phyloP scores from a whole-genome alignment of 1,140 invertebrate genomes.

The Stegodyphus dumicola region DNA sequence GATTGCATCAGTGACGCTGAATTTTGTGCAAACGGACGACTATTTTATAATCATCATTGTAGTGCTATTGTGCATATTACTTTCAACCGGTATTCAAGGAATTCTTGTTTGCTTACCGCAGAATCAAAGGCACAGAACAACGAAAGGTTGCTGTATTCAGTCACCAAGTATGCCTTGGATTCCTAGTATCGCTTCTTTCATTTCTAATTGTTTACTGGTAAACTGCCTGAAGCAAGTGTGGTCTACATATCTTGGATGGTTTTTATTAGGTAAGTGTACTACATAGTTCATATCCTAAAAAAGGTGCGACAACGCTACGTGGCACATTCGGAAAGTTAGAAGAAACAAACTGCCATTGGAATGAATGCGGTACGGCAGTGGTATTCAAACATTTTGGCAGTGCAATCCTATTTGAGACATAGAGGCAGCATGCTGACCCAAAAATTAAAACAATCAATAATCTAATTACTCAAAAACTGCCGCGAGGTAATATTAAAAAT shows the following conservation, averaged over 20 bases:
- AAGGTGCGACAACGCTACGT: too few species aligned
- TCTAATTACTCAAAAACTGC: too few species aligned
- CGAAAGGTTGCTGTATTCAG: neutral
- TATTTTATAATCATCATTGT: neutral
- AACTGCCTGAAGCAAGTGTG: conserved; percentile 21
- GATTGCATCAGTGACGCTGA: neutral
- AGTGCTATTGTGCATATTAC: conserved; percentile 1
- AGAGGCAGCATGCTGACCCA: too few species aligned
- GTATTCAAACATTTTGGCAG: too few species aligned
- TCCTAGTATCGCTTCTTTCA: conserved; percentile 18
- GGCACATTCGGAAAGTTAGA: too few species aligned
- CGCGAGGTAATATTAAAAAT: too few species aligned
- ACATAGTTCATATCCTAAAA: too few species aligned
- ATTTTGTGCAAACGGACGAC: conserved; percentile 10
- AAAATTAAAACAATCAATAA: too few species aligned
- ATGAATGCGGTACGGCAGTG: too few species aligned
- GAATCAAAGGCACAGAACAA: conserved; percentile 1
- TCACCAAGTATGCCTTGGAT: conserved; percentile 30
- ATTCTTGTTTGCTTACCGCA: conserved; percentile 29
- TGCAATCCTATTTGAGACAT: too few species aligned
- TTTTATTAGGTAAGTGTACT: conserved; percentile 23
- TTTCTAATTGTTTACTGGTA: conserved; percentile 2
- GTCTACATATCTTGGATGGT: conserved; percentile 19
- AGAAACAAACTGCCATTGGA: too few species aligned
- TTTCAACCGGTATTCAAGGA: conserved; percentile 10